Base-by-base conservation (phyloP, 1,140 invertebrate genomes). In the Atta cephalotes region DNA sequence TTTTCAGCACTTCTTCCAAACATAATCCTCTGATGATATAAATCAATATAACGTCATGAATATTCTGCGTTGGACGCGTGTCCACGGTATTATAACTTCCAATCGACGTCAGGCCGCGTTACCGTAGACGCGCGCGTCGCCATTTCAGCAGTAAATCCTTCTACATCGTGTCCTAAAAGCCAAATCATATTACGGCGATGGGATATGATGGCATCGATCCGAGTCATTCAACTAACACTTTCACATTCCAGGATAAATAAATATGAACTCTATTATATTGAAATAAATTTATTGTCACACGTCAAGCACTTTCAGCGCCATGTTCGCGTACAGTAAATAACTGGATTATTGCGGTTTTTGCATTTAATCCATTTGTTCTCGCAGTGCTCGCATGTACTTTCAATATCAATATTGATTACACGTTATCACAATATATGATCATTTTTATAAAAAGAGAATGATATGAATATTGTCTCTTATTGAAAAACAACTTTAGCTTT, bases 11-110 rank as follows among this genome's bases (percentile, higher is more conserved):
- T 63, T 35, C 74, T 56, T 62, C 12, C 68, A 53, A 80, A 90
- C 16, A 70, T 84, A 84, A 90, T 89, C 28, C 65, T 14, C 31
- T 28, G 9, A 45, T 72, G 31, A 28, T 53, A 87, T 85, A 90
- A 89, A 90, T 90, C 80, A 90, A 90, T 90, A 87, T 79, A 87
- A 77, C 87, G 65, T 89, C 79, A 90, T 90, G 88, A 90, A 90
- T 87, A 90, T 90, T 89, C 88, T 45, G 71, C n/a, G 10, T 56
- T 39, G 78, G 66, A 89, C 85, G 63, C 56, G 79, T 89, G 76
- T 87, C 88, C 78, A 56, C 31, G 77, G 78, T 87, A 86, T 90
- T 90, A 90, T 85, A 90, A 90, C 82, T 90, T 90, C 81, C 74
- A 88, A 90, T 90, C 80, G 86, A 85, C 63, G 89, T 88, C 89